Base-by-base conservation (phyloP, 2,888 invertebrate species). In the Drosophila paranaensis region DNA sequence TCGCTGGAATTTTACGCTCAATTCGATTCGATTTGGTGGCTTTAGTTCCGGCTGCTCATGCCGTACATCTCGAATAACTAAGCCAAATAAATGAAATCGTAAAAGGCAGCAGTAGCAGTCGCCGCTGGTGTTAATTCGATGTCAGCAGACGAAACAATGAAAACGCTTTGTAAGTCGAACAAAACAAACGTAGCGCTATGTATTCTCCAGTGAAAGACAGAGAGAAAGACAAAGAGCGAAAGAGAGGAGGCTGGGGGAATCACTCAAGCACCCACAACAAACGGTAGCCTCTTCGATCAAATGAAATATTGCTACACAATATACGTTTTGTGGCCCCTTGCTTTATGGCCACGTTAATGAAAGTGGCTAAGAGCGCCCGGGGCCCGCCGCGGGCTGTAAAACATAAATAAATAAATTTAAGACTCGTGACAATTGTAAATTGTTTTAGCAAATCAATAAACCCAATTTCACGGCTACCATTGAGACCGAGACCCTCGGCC, bases 291-390 rank as follows among this genome's bases (percentile, higher is more conserved):
- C 82, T 79, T 51, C 89, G 81, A 90, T 83, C 89, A 84, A 88
- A 70, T 71, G 79, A 89, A 87, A 89, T 90, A 77, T 90, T 88
- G 90, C 90, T 84, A 84, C 89, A 90, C 89, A 81, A 90, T 90
- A 74, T 90, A 54, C 64, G 83, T 67, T 68, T 69, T 67, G 77
- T 46, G 81, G 10, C 14, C 8, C 1, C 20, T 20, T 6, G 3
- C 70, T 82, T 88, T 84, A 84, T 84, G 65, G 64, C 11, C 48
- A 73, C 55, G 77, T 73, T 84, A 90, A 84, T 88, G 70, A 80
- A 88, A 77, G 79, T 66, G 74, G 60, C 65, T 58, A 51, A 33
- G 25, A 50, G 55, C n/a, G 25, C 71, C 71, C 54, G 70, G 48
- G 54, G 43, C 53, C 37, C 55, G 66, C 60, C 39, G 60, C 57